These are phyloP conservation scores for Microctonus brassicae DNA, from an alignment of 2,888 invertebrate genomes.

Conservation along the genomic window DNA sequence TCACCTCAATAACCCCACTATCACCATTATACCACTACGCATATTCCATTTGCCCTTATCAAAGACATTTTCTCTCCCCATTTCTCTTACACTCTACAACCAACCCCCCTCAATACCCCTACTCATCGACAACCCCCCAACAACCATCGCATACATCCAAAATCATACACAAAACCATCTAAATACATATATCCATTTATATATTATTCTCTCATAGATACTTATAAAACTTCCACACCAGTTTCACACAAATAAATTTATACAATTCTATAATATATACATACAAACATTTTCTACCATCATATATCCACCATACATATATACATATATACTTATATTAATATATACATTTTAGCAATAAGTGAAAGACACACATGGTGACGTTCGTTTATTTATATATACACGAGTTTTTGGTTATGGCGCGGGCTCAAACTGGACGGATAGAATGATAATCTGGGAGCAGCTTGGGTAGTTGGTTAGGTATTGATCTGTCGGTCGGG, in stretches of 20 bases:
- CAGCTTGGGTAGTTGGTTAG: constrained; percentile 64
- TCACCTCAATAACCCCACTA: not conserved
- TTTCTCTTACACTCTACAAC: too few relatives aligned
- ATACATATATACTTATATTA: too few relatives aligned
- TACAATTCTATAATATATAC: too few relatives aligned
- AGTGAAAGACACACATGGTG: not conserved
- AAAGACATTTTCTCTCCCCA: not conserved
- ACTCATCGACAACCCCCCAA: not conserved
- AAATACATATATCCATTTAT: not conserved
- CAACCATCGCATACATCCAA: too few relatives aligned
- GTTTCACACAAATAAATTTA: too few relatives aligned
- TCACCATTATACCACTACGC: not conserved
- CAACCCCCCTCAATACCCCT: not conserved
- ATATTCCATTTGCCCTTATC: not conserved
- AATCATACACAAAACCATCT: not conserved
- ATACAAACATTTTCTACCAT: too few relatives aligned
- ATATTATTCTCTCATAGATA: too few relatives aligned
- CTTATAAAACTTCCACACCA: too few relatives aligned
- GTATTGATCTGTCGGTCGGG: constrained; percentile 66
- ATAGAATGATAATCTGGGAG: constrained; percentile 66
- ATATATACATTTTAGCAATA: too few relatives aligned
- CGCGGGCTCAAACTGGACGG: constrained; percentile 60
- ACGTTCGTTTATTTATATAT: not conserved
- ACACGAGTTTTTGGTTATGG: constrained; percentile 34
- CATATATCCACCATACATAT: too few relatives aligned